Evolutionary conservation across 2,797 vertebrate genomes (phyloP), one percentile per base, ranked within the genome.

Genomic region (Clarias platycephalus): DNA sequence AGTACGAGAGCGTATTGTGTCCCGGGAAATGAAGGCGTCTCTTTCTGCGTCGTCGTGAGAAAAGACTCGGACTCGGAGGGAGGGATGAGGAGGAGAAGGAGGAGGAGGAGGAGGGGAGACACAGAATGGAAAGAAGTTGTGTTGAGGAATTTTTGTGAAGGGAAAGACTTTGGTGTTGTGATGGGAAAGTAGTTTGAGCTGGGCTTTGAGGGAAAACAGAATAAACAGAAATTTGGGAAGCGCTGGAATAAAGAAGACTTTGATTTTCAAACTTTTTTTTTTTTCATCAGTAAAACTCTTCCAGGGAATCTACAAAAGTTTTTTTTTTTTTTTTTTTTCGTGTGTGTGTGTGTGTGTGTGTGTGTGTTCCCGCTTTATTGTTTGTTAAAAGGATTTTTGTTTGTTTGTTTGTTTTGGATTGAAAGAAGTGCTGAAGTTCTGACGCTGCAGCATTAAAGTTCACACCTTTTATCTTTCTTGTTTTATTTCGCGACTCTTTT

Each of bases 131-230:
- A 90, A 93, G 86, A 92, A 91, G 84, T 88, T 86, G 92, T 92
- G 93, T 93, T 91, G 85, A 94, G 94, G 94, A 96, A 95, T 95
- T 83, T 83, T 91, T 90, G 91, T 90, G 90, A 89, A 90, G 90
- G 83, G 80, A 71, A 74, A 82, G 58, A 81, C 20, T 79, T n/a
- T 74, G 83, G 83, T 86, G 86, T 24, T 78, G 90, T 90, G 89
- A 90, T 89, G 85, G 58, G 80, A 86, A 86, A 87, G 88, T 16
- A 40, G 57, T n/a, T n/a, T 86, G 18, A 86, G 22, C 24, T 40
- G 87, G 81, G 78, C 24, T 81, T 84, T 84, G 5, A 66, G 10
- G 37, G 4, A 79, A 89, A 84, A 40, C 2, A n/a, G 31, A 26
- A 26, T 44, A 55, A 15, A 31, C 34, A 16, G 10, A 13, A 13